A percentile compares a stretch with the other conserved stretches of the same genome.
Conservation (phyloP, 2,797 vertebrate genomes). For the Arrhamphus sclerolepis region DNA sequence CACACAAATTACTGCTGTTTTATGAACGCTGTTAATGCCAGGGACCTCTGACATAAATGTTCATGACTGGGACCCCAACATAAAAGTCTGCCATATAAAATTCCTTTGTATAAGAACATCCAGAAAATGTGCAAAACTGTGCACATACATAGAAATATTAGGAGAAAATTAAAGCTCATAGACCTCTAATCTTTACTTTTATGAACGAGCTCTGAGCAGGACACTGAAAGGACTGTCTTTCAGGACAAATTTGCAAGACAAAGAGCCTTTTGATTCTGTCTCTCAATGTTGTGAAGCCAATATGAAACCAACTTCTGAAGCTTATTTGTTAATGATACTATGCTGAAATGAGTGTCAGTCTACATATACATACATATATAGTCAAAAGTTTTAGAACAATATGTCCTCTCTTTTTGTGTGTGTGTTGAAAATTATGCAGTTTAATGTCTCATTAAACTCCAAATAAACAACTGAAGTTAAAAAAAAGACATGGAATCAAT, state of each 20-base stretch:
- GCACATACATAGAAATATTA: slow-evolving; percentile 17
- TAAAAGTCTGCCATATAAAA: too few species aligned
- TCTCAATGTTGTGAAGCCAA: slow-evolving; percentile 45
- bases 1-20: not conserved
- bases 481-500: too few species aligned
- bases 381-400: too few species aligned
- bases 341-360: slow-evolving; percentile 66
- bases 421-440: too few species aligned
- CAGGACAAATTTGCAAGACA: slow-evolving; percentile 43
- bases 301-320: slow-evolving; percentile 54
- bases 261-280: slow-evolving; percentile 56
- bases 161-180: slow-evolving; percentile 35
- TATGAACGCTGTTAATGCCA: not conserved
- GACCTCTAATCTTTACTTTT: too few species aligned
- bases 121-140: slow-evolving; percentile 19
- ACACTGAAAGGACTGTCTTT: slow-evolving; percentile 48
- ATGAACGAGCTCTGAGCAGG: too few species aligned
- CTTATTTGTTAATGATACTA: slow-evolving; percentile 51
- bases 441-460: too few species aligned
- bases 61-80: not conserved
- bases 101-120: slow-evolving; percentile 21
- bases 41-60: too few species aligned
- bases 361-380: too few species aligned
- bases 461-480: too few species aligned
- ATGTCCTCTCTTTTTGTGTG: too few species aligned